Evolutionary conservation across 2,797 vertebrate species (phyloP), one percentile per base, ranked within the genome.

Genomic region (Typhlichthys eigenmanni): DNA sequence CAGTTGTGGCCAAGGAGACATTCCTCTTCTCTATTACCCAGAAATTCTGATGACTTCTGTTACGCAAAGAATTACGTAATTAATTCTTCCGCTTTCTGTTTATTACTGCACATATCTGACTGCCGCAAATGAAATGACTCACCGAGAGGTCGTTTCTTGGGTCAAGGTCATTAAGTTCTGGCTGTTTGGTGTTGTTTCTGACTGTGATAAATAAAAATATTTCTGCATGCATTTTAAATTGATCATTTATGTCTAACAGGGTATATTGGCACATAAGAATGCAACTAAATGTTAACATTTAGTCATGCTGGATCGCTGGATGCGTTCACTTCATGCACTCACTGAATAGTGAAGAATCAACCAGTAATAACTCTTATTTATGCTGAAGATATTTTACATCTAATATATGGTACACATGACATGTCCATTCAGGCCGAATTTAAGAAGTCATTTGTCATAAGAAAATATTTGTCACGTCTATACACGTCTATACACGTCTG

Each of bases 61-160:
- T 68, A 75, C 84, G 88, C 84, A 92, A 89, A 90, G 81, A 85
- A 66, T 64, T 64, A 53, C 61, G 66, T 88, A 87, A 92, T 92
- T 91, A 89, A 92, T 91, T 91, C 84, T 80, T 81, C 62, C 78
- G 84, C 74, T 85, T 83, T 87, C 65, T 87, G 85, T 87, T 85
- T 86, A 76, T 82, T 67, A 79, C 66, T 68, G 60, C 76, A 69
- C 3, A 60, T 29, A 73, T 78, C 64, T 57, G 74, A 69, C 75
- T 16, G 67, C 74, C 65, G 61, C 45, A 62, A 83, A 86, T 87
- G 80, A 88, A 78, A 87, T 84, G 74, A 88, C 78, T 84, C 72
- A 71, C 75, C 29, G 52, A 62, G 74, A 79, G 84, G 84, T 87
- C 78, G 84, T 74, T 75, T 56, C 24, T 55, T 47, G 80, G 88